Conservation (phyloP, 2,888 invertebrate genomes). For the Tipula lateralis region DNA sequence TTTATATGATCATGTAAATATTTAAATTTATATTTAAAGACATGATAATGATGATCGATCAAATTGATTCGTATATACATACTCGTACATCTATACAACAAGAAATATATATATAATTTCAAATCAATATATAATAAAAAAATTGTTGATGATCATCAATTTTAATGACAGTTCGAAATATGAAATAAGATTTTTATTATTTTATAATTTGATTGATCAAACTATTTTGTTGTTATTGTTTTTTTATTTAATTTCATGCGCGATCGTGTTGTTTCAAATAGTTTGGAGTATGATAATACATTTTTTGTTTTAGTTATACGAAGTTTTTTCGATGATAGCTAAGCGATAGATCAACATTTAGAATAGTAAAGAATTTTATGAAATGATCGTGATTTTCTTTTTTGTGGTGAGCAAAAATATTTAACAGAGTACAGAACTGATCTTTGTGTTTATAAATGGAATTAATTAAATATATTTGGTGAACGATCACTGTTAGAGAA, state of each 20-base stretch:
- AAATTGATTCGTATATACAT: neutral
- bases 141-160: neutral
- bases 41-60: constrained; percentile 24
- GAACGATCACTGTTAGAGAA: too few species aligned
- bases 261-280: constrained; percentile 24
- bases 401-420: neutral
- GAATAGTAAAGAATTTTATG: neutral
- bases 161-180: constrained; percentile 19
- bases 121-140: neutral
- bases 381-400: neutral
- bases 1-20: constrained; percentile 15
- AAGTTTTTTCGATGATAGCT: neutral
- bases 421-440: too few species aligned
- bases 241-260: neutral
- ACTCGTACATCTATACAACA: neutral
- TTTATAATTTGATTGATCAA: constrained; percentile 24
- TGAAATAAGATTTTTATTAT: neutral
- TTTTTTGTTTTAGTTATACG: neutral
- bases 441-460: too few species aligned
- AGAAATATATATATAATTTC: neutral
- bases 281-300: neutral
- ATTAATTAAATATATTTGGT: too few species aligned
- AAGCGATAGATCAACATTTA: neutral
- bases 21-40: constrained; percentile 24
- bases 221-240: neutral